phyloP scores from a whole-genome alignment of 2,888 invertebrate genomes.

The Cosmia trapezina region DNA sequence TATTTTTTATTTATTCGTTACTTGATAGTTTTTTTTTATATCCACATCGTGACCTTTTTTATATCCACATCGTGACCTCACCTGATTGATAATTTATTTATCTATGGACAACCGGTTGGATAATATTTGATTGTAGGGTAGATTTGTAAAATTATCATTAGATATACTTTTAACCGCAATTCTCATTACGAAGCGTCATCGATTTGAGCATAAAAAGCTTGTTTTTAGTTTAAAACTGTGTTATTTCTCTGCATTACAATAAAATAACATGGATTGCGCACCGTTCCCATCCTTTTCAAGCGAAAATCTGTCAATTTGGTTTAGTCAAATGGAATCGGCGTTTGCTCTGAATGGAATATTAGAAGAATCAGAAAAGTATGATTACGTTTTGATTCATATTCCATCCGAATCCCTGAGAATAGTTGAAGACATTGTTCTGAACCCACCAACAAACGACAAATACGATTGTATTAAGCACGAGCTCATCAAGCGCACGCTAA shows the following conservation, averaged over 20 bases:
- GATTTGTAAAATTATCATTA: slow-evolving; percentile 5
- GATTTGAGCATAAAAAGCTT: no score
- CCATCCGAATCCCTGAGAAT: slow-evolving; percentile 29
- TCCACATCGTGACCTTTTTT: no score
- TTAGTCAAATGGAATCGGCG: slow-evolving; percentile 49
- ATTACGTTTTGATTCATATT: slow-evolving; percentile 30
- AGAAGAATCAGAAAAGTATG: slow-evolving; percentile 46
- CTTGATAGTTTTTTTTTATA: no score
- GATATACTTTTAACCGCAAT: not conserved
- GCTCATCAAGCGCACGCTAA: slow-evolving; percentile 50
- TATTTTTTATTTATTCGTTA: no score
- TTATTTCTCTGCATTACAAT: not conserved
- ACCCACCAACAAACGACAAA: slow-evolving; percentile 23
- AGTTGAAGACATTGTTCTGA: slow-evolving; percentile 45
- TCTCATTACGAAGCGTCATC: not conserved
- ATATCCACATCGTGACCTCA: no score
- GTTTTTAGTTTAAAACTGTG: not conserved
- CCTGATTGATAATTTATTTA: no score
- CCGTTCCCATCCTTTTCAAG: slow-evolving; percentile 39
- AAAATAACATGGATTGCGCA: slow-evolving; percentile 38
- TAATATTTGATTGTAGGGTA: slow-evolving; percentile 19
- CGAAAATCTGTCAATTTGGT: slow-evolving; percentile 46
- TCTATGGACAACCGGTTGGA: not conserved
- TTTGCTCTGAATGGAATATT: slow-evolving; percentile 32
- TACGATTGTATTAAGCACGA: slow-evolving; percentile 46